A percentile compares a stretch with the other conserved stretches of the same genome.
Conservation (phyloP, 2,797 vertebrate species). For the Macroramphosus scolopax region DNA sequence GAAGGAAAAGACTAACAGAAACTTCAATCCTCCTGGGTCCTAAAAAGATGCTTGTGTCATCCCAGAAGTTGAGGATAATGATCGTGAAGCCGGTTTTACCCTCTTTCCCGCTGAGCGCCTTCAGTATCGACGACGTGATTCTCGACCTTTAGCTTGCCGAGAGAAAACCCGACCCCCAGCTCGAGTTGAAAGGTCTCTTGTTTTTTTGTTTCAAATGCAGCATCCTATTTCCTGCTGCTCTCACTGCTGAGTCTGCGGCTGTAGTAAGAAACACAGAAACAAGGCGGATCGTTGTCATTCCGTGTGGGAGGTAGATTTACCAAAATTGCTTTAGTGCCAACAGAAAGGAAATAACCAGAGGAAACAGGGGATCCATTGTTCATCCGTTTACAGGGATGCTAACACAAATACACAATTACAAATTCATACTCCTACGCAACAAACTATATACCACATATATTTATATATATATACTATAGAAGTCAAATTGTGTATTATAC, state of each 20-base stretch:
- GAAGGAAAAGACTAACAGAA: slow-evolving; percentile 22
- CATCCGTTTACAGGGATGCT: slow-evolving; percentile 20
- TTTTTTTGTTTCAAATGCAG: slow-evolving; percentile 3
- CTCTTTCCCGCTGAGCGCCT: slow-evolving; percentile 37
- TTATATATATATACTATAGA: too few species aligned
- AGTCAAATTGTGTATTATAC: too few species aligned
- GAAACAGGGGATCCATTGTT: too few species aligned
- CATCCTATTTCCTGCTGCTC: slow-evolving; percentile 1
- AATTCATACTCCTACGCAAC: too few species aligned
- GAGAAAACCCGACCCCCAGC: slow-evolving; percentile 26
- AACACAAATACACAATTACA: too few species aligned
- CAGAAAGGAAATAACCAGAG: slow-evolving; percentile 19
- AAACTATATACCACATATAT: too few species aligned
- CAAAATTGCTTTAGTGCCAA: slow-evolving; percentile 7
- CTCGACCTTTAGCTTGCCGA: slow-evolving; percentile 42
- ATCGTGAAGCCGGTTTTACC: slow-evolving; percentile 17
- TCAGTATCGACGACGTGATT: slow-evolving; percentile 23
- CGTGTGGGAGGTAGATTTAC: slow-evolving; percentile 33
- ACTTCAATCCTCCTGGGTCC: slow-evolving; percentile 30
- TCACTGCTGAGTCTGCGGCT: slow-evolving; percentile 6
- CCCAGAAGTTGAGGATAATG: slow-evolving; percentile 37
- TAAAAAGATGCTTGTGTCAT: slow-evolving; percentile 23
- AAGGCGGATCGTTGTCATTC: slow-evolving; percentile 15
- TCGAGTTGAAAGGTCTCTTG: slow-evolving; percentile 15
- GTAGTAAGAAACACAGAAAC: slow-evolving; percentile 8